These are phyloP conservation scores for Holotrichia oblita DNA, from an alignment of 1,140 invertebrate species.

Conservation along the genomic window DNA sequence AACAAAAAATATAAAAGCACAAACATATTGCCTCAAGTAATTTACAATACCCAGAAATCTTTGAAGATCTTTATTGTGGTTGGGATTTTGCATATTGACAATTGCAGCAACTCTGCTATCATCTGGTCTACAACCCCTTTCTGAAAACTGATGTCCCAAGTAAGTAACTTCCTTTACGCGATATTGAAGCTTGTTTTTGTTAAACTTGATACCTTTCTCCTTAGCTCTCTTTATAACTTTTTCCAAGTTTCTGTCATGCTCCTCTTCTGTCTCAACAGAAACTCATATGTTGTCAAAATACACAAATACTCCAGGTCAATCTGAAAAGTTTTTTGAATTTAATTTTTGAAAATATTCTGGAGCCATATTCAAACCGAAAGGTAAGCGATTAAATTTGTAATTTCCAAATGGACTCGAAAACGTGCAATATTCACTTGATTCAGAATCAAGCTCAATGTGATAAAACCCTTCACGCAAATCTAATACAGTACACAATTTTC, in stretches of 20 bases:
- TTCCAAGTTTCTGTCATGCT: slow-evolving; percentile 53
- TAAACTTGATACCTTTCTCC: slow-evolving; percentile 50
- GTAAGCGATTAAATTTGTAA: slow-evolving; percentile 39
- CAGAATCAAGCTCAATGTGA: slow-evolving; percentile 24
- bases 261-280: slow-evolving; percentile 44
- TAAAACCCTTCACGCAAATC: slow-evolving; percentile 27
- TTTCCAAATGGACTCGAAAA: slow-evolving; percentile 32
- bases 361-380: slow-evolving; percentile 16
- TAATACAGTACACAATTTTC: slow-evolving; percentile 9
- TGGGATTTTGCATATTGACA: too few relatives aligned
- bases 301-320: slow-evolving; percentile 47
- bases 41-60: too few relatives aligned
- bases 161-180: neutral
- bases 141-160: neutral
- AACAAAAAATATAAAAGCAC: too few relatives aligned
- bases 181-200: slow-evolving; percentile 51
- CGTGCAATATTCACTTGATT: slow-evolving; percentile 36
- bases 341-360: slow-evolving; percentile 43
- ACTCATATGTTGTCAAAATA: slow-evolving; percentile 55
- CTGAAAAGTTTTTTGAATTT: slow-evolving; percentile 46
- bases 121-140: neutral
- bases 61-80: too few relatives aligned
- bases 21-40: too few relatives aligned
- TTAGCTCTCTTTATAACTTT: slow-evolving; percentile 50
- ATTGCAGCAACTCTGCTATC: too few relatives aligned